Conservation (phyloP, 2,888 invertebrate species). For the Agrochola macilenta region DNA sequence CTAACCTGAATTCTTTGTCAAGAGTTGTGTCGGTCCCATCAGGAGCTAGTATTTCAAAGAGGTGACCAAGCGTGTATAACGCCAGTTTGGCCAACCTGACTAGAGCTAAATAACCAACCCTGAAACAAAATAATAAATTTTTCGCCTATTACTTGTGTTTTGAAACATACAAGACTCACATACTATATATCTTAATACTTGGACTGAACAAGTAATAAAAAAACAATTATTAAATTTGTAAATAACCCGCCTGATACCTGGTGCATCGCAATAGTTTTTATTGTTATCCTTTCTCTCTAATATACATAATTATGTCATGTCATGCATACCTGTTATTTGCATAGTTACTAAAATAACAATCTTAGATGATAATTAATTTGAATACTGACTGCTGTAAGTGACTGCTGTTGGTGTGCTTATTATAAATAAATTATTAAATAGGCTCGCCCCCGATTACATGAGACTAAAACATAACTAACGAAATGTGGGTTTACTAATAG, state of each 20-base stretch:
- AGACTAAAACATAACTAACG: neutral
- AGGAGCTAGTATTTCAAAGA: constrained; percentile 92
- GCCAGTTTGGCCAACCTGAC: constrained; percentile 97
- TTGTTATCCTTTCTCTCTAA: no score
- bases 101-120: constrained; percentile 96
- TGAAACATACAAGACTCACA: neutral
- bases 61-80: constrained; percentile 96
- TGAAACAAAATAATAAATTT: constrained; percentile 76
- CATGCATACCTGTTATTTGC: no score
- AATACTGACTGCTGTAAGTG: no score
- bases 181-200: neutral
- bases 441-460: neutral
- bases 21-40: constrained; percentile 85
- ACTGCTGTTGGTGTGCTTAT: no score
- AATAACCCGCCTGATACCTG: neutral
- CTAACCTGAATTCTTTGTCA: constrained; percentile 85
- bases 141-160: neutral
- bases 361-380: no score
- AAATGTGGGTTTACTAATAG: neutral
- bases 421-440: no score
- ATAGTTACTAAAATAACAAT: no score
- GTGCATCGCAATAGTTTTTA: neutral
- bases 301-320: no score
- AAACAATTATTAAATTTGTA: neutral
- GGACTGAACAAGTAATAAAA: neutral